A percentile compares a stretch with the other conserved stretches of the same genome.
Conservation (phyloP, 2,888 invertebrate genomes). For the Plebejus melissa region DNA sequence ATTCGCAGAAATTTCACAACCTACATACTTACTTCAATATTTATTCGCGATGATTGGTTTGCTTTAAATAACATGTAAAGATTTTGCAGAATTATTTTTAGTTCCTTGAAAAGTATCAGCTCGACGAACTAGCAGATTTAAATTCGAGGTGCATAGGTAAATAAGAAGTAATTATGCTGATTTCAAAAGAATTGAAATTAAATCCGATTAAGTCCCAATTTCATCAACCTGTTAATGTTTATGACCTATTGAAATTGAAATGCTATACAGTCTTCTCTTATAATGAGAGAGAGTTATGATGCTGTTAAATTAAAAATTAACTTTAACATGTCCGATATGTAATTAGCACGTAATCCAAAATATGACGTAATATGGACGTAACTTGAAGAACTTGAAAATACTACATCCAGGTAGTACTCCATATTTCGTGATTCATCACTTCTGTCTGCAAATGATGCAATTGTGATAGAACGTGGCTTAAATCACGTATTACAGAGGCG, state of each 20-base stretch:
- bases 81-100: not conserved
- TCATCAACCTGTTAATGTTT: not conserved
- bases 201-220: not conserved
- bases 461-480: constrained; percentile 42
- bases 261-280: not conserved
- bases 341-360: not conserved
- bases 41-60: constrained; percentile 11
- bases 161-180: not conserved
- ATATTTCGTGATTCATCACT: not conserved
- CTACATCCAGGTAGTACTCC: not conserved
- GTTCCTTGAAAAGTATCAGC: not conserved
- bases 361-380: not conserved
- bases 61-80: not conserved
- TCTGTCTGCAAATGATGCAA: constrained; percentile 4
- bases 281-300: not conserved
- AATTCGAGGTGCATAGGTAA: not conserved
- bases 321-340: not conserved
- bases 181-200: not conserved
- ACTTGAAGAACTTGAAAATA: not conserved
- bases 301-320: not conserved
- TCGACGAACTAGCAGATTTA: not conserved
- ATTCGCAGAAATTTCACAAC: constrained; percentile 27
- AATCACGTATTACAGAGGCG: constrained; percentile 60
- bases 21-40: constrained; percentile 13
- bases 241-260: not conserved